Evolutionary conservation across 1,140 invertebrate genomes (phyloP), one percentile per base, ranked within the genome.

Genomic region (Drosophila erecta): DNA sequence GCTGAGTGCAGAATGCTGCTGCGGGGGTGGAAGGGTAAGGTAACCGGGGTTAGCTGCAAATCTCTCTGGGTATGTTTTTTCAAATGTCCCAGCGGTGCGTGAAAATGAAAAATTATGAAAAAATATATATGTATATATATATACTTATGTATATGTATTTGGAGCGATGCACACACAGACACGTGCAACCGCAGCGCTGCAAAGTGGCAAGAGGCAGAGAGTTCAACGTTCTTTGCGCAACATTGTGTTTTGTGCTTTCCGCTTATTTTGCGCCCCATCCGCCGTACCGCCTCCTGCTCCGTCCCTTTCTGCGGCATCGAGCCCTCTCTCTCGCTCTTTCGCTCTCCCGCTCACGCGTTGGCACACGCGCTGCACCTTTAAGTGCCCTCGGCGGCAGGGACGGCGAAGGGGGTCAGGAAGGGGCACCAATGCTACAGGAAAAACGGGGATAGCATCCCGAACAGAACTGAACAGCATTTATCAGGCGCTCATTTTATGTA

Each of bases 241-340:
- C 83, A 87, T 87, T 87, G 83, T 87, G 84, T 87, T 87, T 87
- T 89, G 84, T 89, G 84, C 83, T 86, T 86, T 86, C 81, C 81
- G 81, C 81, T 86, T 81, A 78, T 86, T 86, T 86, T 86, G 51
- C 83, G 69, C 66, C 74, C 62, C 72, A 62, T 67, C 77, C 67
- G 46, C 44, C 46, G 33, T 46, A 49, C 40, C 71, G 37, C 58
- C 46, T 37, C 40, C 24, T 24, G n/a, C 1, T 27, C 40, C 37
- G 38, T 27, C 49, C 58, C 44, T 24, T 38, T 12, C 10, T 6
- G 15, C 12, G 12, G 30, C n/a, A 47, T 15, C n/a, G 15, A n/a
- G 17, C 50, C 22, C 37, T 15, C 33, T 15, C 44, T 44, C 53
- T 49, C 44, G 33, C 22, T 44, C 73, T 30, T 8, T 0, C 3